phyloP scores from a whole-genome alignment of 2,888 invertebrate genomes.

The Rutpela maculata region DNA sequence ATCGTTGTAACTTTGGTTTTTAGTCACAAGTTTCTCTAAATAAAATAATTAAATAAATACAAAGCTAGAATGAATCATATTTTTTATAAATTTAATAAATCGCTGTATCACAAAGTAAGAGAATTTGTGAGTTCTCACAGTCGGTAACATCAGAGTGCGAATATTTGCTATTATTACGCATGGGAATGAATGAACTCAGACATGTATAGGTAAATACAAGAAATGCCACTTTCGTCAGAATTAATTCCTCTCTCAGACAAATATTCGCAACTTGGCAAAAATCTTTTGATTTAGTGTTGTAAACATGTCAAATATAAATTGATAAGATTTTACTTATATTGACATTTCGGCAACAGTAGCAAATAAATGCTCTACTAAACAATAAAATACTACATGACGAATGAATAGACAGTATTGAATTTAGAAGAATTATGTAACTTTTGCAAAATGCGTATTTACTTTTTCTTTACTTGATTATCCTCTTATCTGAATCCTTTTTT shows the following conservation, averaged over 20 bases:
- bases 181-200: neutral
- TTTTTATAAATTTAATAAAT: too few relatives aligned
- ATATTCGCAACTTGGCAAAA: neutral
- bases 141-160: too few relatives aligned
- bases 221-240: neutral
- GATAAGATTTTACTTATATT: conserved; percentile 7
- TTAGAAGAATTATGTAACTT: neutral
- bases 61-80: too few relatives aligned
- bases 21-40: too few relatives aligned
- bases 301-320: conserved; percentile 1
- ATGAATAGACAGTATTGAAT: neutral
- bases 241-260: neutral
- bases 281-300: neutral
- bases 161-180: too few relatives aligned
- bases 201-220: neutral
- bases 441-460: neutral
- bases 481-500: conserved; percentile 9
- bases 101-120: too few relatives aligned
- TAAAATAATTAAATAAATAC: too few relatives aligned
- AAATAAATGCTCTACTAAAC: neutral
- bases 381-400: neutral
- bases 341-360: neutral
- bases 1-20: too few relatives aligned
- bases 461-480: conserved; percentile 2
- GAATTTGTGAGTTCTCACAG: too few relatives aligned